Conservation (phyloP, 2,888 invertebrate species). For the Nyleta sp. region DNA sequence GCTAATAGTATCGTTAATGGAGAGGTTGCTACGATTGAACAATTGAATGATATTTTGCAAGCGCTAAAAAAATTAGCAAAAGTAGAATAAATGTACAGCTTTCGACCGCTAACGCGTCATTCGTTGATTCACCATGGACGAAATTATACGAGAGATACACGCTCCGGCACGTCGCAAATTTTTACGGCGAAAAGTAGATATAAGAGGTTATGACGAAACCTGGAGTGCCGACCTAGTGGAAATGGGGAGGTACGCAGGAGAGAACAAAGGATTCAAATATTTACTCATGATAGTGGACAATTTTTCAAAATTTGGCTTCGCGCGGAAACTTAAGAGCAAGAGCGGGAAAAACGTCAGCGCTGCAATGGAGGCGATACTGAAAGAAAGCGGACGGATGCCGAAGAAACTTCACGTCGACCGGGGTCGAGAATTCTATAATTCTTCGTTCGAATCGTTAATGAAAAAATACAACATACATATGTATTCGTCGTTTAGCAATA, state of each 20-base stretch:
- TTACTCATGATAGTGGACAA: too few species aligned
- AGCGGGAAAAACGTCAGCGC: constrained; percentile 68
- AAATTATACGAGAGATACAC: constrained; percentile 75
- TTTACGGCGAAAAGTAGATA: constrained; percentile 72
- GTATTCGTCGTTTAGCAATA: constrained; percentile 21
- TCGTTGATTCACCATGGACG: background rate
- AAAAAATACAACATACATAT: constrained; percentile 5
- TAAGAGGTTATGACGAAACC: constrained; percentile 73
- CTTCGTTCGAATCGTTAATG: constrained; percentile 4
- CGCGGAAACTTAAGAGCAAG: constrained; percentile 44
- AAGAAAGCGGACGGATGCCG: too few species aligned
- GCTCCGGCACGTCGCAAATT: constrained; percentile 77
- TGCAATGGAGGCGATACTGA: constrained; percentile 65
- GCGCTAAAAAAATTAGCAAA: too few species aligned
- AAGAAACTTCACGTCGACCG: constrained; percentile 39
- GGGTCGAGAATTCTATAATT: constrained; percentile 19
- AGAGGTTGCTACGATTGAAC: too few species aligned
- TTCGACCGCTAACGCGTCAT: too few species aligned
- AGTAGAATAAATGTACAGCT: too few species aligned
- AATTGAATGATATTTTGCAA: too few species aligned
- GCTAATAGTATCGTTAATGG: too few species aligned
- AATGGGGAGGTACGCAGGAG: constrained; percentile 24
- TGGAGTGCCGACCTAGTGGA: constrained; percentile 52
- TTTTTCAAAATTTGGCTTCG: too few species aligned
- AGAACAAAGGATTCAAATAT: constrained; percentile 71